Conservation (phyloP, 2,888 invertebrate species). For the Diachrysia chrysitis region DNA sequence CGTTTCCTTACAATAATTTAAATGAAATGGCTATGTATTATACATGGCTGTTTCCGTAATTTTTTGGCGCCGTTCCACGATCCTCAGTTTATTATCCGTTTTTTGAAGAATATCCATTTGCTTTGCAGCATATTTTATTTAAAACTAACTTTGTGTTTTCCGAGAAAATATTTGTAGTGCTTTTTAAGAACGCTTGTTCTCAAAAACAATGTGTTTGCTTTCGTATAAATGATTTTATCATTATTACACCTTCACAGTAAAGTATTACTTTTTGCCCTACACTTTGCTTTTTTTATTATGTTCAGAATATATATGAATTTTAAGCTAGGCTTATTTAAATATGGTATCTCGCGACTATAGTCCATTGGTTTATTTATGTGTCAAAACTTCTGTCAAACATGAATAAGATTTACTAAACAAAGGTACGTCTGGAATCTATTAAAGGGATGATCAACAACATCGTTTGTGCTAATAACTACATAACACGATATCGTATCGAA, state of each 20-base stretch:
- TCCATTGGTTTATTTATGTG: not conserved
- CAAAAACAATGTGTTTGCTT: not conserved
- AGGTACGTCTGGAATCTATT: not conserved
- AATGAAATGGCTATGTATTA: slow-evolving; percentile 41
- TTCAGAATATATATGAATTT: no score
- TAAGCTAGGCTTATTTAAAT: no score
- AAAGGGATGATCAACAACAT: not conserved
- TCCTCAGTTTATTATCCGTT: slow-evolving; percentile 36
- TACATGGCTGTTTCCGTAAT: slow-evolving; percentile 39
- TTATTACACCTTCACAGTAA: not conserved
- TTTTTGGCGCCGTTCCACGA: slow-evolving; percentile 53
- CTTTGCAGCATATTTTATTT: slow-evolving; percentile 12
- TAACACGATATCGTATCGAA: not conserved
- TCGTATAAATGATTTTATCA: not conserved
- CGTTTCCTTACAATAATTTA: slow-evolving; percentile 52
- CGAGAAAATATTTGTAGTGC: not conserved
- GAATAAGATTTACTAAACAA: not conserved
- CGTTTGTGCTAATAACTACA: not conserved
- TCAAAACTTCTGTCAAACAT: not conserved
- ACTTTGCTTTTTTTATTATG: no score
- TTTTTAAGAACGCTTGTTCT: slow-evolving; percentile 17
- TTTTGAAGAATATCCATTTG: slow-evolving; percentile 43
- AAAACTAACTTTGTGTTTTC: slow-evolving; percentile 2
- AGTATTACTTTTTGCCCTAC: no score
- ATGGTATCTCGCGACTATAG: no score